Evolutionary conservation across 2,113 vertebrate species (phyloP), one percentile per base, ranked within the genome.

Genomic region (Boulengeromyrus knoepffleri): DNA sequence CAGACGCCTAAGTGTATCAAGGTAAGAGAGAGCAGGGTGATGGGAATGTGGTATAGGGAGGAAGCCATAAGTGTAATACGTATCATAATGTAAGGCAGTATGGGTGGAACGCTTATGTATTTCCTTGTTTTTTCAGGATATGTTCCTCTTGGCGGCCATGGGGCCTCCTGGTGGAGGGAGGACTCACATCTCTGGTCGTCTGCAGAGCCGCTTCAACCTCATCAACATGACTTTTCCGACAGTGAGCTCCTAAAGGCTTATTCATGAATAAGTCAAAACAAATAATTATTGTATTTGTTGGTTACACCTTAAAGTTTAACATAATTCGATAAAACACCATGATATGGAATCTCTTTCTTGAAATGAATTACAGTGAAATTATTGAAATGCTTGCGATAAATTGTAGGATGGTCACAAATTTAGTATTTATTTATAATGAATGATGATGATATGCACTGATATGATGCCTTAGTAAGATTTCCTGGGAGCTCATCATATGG

Each of bases 211-310:
- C n/a, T 98, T 98, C 93, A 97, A 96, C 92, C 94, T 98, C 90
- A 97, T 98, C 95, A 98, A 98, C 91, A 97, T 98, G 97, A 97
- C 97, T 87, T 97, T 97, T 91, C 97, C 97, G 47, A 93, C 95
- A 46, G 97, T 98, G 94, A 96, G 97, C 92, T n/a, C 53, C 77
- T n/a, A 13, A 31, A 31, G 62, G 62, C 27, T 12, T 31, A 4
- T 13, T 31, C 62, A 70, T 70, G 9, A 31, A 70, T 70, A 27
- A 66, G 9, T 31, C 62, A 27, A 70, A 70, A 13, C 62, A 31
- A 70, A 70, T 31, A 70, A 31, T 70, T 3, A 70, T 66, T 66
- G n/a, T 66, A 31, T 49, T 39, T 21, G 15, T 42, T 36, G 7
- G 39, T 17, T 83, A 39, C 21, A 83, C 77, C 17, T 83, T 83